Conservation (phyloP, 1,140 invertebrate species). For the Anadara kagoshimensis region DNA sequence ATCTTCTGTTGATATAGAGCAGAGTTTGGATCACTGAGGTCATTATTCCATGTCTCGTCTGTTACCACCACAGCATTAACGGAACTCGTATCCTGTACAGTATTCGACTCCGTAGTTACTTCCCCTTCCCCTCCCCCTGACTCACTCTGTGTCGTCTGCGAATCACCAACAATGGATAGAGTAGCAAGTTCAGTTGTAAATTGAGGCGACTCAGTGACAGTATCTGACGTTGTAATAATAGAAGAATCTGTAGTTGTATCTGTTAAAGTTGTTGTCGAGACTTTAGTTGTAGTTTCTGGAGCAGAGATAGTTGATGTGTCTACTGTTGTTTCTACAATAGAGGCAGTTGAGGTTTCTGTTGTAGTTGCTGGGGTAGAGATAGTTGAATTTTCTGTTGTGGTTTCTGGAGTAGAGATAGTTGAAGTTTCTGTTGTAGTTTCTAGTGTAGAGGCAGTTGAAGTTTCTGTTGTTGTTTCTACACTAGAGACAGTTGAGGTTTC, state of each 20-base stretch:
- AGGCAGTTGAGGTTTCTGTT: not conserved
- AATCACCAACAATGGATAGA: not conserved
- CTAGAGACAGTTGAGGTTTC: not conserved
- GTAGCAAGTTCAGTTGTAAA: not conserved
- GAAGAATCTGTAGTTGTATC: not conserved
- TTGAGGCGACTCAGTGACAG: not conserved
- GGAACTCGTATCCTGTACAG: not conserved
- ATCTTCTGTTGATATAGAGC: not conserved
- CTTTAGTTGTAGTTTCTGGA: not conserved
- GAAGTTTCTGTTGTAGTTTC: not conserved
- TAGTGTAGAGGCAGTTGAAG: not conserved
- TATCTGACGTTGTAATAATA: not conserved
- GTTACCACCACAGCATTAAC: not conserved
- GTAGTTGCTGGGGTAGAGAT: not conserved
- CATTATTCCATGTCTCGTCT: conserved; percentile 5
- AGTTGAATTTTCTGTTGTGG: not conserved
- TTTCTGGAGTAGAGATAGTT: not conserved
- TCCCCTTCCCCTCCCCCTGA: not conserved
- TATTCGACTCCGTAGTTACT: not conserved
- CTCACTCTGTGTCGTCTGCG: not conserved
- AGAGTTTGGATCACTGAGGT: not conserved
- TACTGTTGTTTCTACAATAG: not conserved
- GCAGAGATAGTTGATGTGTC: not conserved
- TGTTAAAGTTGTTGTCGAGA: not conserved
- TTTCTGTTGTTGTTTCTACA: not conserved